These are phyloP conservation scores for Globicephala melas DNA, from an alignment of 2,113 vertebrate genomes.

Conservation along the genomic window DNA sequence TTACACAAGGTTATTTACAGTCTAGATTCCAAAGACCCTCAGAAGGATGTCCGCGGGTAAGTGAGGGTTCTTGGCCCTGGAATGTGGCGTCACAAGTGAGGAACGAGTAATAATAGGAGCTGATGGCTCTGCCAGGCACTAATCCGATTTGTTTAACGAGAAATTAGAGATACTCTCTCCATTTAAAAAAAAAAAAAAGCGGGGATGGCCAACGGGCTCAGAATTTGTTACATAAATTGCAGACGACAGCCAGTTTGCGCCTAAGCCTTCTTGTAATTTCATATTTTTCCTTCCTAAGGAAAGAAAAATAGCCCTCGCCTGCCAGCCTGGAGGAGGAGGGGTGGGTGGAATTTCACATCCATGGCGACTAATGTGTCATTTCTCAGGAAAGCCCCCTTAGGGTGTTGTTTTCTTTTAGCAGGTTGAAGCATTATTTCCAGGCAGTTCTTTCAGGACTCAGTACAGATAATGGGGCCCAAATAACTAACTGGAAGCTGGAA, in stretches of 20 bases:
- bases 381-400: background rate
- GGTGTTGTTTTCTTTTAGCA: background rate
- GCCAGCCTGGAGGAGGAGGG: background rate
- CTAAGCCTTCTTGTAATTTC: background rate
- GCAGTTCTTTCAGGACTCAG: background rate
- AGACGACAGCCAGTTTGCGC: background rate
- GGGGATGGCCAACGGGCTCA: background rate
- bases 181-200: background rate
- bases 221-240: background rate
- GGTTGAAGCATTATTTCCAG: background rate
- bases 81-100: background rate
- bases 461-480: background rate
- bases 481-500: background rate
- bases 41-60: background rate
- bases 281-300: background rate
- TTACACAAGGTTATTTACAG: background rate
- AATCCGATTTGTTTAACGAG: background rate
- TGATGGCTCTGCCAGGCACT: background rate
- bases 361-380: background rate
- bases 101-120: no score
- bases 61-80: background rate
- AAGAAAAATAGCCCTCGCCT: no score
- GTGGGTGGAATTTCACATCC: background rate
- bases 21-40: background rate
- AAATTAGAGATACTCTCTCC: background rate